Evolutionary conservation across 1,140 invertebrate genomes (phyloP).

Genomic region (Brachionus plicatilis): DNA sequence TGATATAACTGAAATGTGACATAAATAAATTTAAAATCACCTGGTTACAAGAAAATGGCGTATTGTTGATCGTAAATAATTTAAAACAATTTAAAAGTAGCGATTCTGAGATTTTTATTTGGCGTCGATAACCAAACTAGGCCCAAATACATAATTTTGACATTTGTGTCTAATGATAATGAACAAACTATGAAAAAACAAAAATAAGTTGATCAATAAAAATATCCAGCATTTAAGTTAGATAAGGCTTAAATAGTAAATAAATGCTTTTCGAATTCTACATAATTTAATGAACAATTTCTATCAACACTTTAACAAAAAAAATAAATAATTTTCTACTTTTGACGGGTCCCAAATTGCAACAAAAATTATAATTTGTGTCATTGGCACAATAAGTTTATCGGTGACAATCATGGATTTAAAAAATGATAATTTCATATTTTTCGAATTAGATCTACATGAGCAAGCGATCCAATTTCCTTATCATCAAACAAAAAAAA

Average conservation of each 20-base stretch:
- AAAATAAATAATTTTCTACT: background rate
- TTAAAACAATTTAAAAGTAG: background rate
- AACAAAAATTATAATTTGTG: background rate
- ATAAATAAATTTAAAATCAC: background rate
- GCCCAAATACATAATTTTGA: background rate
- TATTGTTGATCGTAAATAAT: background rate
- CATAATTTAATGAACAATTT: background rate
- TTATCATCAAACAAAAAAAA: background rate
- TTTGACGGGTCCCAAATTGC: background rate
- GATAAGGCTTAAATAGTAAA: background rate
- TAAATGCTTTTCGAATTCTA: background rate
- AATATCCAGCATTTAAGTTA: background rate
- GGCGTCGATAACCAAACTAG: background rate
- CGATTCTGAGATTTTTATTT: background rate
- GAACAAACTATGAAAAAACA: background rate
- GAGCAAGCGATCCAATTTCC: background rate
- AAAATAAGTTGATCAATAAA: background rate
- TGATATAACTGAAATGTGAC: background rate
- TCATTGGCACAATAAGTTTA: background rate
- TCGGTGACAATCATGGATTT: background rate
- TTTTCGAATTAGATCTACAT: background rate
- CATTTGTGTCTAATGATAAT: background rate
- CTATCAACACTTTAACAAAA: background rate
- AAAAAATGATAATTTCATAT: background rate
- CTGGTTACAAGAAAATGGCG: background rate